Base-by-base conservation (phyloP, 2,797 vertebrate species). In the Scarus forsteni region DNA sequence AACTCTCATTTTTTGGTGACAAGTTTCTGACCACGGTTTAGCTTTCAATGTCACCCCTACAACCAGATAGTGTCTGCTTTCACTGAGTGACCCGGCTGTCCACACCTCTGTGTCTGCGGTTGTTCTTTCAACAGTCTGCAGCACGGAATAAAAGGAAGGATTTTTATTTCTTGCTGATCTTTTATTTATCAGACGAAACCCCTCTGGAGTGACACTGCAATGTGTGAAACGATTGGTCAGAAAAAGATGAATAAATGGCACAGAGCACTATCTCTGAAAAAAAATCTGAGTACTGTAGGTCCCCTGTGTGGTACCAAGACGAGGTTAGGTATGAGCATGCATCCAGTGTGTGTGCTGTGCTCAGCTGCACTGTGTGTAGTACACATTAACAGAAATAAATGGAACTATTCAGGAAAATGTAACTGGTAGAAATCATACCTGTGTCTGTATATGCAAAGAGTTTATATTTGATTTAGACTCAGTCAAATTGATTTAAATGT, bases 121-220 rank as follows among this genome's bases (percentile, higher is more conserved):
- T 36, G 34, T 75, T 75, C 8, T 45, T 60, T 45, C 49, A 45
- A 66, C 27, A 43, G 18, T 50, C 8, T 35, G 43, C 53, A 35
- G 36, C 27, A 60, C 55, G 8, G 57, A 55, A 45, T 39, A 27
- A 39, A 61, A 27, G 18, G 53, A 4, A 51, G 7, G 1, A 16
- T 10, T 52, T 58, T 54, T 67, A 42, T 71, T 81, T 85, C 16
- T 48, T 42, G 8, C 10, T 15, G 36, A 76, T 90, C 39, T 82
- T 85, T 84, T 79, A 82, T 89, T 86, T 69, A 89, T 84, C 38
- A 44, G 56, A 38, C 50, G 49, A 46, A 73, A 62, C 75, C 73
- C 69, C 68, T 68, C 38, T 63, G 68, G 82, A 78, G 50, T 60
- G 42, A 55, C 38, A 55, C 4, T 74, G 72, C 68, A 60, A 44